Base-by-base conservation (phyloP, 2,888 invertebrate species). In the Erynnis tages region DNA sequence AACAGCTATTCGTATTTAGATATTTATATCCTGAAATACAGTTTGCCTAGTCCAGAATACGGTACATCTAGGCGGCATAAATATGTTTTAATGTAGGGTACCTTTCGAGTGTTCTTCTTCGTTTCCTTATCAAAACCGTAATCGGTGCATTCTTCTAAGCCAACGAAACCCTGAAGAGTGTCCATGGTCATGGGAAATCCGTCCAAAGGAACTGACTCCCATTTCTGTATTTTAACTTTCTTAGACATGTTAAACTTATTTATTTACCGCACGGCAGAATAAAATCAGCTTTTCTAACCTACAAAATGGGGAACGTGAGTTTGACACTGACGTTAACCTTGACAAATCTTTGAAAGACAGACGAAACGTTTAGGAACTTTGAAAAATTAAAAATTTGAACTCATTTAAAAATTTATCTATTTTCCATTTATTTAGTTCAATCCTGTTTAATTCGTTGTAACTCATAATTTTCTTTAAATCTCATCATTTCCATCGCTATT, bases 61-160 rank as follows among this genome's bases (percentile, higher is more conserved):
- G n/a, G n/a, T n/a, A n/a, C n/a, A n/a, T n/a, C n/a, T n/a, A n/a
- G n/a, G n/a, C n/a, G n/a, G n/a, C n/a, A n/a, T n/a, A n/a, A n/a
- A n/a, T n/a, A n/a, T n/a, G 13, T 2, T 4, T 1, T 30, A n/a
- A 7, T 30, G 4, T 14, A 16, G 16, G n/a, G 16, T 47, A 53
- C 89, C 83, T 79, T 86, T 82, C 69, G 79, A 2, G 65, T 58
- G 54, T 58, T 74, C 37, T 32, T 50, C 69, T 59, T 92, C 43
- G 41, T 68, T 30, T 78, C 79, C 63, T 73, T 83, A 60, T 87
- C 89, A 35, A 93, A 73, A 56, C 91, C 91, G 69, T 96, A 96
- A 59, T 93, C 91, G 2, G 91, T 91, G 54, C 96, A 91, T 67
- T 96, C 95, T 79, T 96, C 96, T 34, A 96, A 90, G 0, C 94